phyloP scores from a whole-genome alignment of 2,113 vertebrate species.

The Ranitomeya variabilis region DNA sequence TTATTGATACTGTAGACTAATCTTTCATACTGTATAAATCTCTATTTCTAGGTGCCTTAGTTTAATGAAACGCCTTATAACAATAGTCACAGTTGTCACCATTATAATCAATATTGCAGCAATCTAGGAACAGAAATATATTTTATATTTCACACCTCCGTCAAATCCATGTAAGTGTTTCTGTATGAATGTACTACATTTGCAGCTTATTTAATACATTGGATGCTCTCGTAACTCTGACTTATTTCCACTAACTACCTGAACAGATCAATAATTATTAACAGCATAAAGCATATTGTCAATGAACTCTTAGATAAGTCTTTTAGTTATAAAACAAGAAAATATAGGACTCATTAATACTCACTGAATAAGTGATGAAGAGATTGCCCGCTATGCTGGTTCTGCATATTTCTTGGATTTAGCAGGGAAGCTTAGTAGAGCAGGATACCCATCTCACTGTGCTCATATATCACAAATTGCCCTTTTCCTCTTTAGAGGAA shows the following conservation, averaged over 20 bases:
- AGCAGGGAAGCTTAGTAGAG: conserved; percentile 8
- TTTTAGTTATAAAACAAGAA: not conserved
- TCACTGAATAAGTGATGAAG: conserved; percentile 4
- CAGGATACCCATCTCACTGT: not conserved
- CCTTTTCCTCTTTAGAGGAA: conserved; percentile 21
- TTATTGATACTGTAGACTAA: no score
- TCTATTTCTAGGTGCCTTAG: no score
- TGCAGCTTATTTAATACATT: not conserved
- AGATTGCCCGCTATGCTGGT: no score
- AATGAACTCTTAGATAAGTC: not conserved
- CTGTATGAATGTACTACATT: no score
- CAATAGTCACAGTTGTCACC: no score
- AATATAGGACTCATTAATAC: not conserved
- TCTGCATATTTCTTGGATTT: not conserved
- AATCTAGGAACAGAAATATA: no score
- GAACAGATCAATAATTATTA: not conserved
- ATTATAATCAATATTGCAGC: no score
- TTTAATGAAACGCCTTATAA: no score
- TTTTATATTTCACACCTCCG: no score
- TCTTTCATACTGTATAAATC: no score
- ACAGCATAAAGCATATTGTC: not conserved
- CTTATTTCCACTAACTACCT: not conserved
- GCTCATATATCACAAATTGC: conserved; percentile 24
- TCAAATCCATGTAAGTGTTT: no score
- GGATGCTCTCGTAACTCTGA: not conserved